A percentile compares a stretch with the other conserved stretches of the same genome.
Evolutionary conservation across 2,797 vertebrate species (phyloP).

Genomic region (Acropternis orthonyx): DNA sequence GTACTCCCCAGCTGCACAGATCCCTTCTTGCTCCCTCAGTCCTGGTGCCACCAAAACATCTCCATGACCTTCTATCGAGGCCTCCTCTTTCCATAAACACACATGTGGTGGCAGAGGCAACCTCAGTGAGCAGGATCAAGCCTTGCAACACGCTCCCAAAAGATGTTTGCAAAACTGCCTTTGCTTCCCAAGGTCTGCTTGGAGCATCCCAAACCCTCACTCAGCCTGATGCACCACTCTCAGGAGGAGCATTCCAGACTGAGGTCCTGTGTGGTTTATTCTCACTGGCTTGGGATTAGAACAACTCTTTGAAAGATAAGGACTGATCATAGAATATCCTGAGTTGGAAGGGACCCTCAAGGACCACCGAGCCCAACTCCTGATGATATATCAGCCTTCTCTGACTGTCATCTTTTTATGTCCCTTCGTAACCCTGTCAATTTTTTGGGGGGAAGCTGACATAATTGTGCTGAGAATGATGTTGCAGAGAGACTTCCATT

Average conservation of each 20-base stretch:
- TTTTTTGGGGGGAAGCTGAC: not conserved
- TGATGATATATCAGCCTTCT: not conserved
- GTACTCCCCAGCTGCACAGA: not conserved
- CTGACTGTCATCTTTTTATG: not conserved
- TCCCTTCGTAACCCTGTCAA: not conserved
- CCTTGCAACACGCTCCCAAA: not conserved
- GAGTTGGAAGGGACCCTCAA: not conserved
- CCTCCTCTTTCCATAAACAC: not conserved
- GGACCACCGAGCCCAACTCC: accelerated
- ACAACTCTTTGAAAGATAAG: not conserved
- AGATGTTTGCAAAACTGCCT: not conserved
- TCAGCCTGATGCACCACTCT: not conserved
- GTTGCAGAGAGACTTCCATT: not conserved
- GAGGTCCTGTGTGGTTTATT: not conserved
- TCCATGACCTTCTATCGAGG: not conserved
- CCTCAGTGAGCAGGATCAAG: not conserved
- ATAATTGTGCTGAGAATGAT: not conserved
- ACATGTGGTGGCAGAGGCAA: accelerated
- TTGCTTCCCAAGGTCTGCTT: not conserved
- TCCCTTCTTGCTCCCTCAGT: not conserved
- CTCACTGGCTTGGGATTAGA: not conserved
- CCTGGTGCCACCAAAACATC: not conserved
- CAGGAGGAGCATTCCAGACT: not conserved
- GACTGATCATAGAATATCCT: not conserved
- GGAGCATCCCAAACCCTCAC: not conserved